A percentile compares a stretch with the other conserved stretches of the same genome.
Evolutionary conservation across 1,140 invertebrate species (phyloP).

Genomic region (Trissolcus basalis): DNA sequence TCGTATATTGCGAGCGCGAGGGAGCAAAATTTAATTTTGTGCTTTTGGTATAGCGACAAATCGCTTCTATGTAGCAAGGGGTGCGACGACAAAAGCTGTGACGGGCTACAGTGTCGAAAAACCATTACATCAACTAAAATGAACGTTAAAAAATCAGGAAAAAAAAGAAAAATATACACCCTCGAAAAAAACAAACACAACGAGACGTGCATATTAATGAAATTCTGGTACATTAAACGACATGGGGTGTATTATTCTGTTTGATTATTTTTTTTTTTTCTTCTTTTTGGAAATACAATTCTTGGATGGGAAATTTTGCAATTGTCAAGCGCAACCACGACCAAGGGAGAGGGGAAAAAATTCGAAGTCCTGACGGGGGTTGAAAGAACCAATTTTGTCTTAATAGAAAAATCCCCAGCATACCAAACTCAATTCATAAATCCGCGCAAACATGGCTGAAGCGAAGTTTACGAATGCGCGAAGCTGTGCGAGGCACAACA

Average conservation of each 20-base stretch:
- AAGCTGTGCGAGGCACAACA: conserved; percentile 61
- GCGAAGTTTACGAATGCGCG: conserved; percentile 54
- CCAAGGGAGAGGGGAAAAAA: conserved; percentile 45
- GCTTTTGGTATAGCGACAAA: conserved; percentile 74
- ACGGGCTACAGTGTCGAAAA: conserved; percentile 56
- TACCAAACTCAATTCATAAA: conserved; percentile 76
- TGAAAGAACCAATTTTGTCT: conserved; percentile 77
- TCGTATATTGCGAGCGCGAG: conserved; percentile 72
- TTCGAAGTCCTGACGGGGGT: conserved; percentile 69
- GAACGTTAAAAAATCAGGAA: conserved; percentile 57
- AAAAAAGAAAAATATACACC: conserved; percentile 30
- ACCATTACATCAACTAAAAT: conserved; percentile 57
- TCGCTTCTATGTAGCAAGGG: conserved; percentile 59
- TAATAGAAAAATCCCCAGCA: conserved; percentile 77
- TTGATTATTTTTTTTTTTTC: no score
- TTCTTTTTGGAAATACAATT: no score
- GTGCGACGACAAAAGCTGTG: conserved; percentile 57
- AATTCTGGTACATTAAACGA: conserved; percentile 4
- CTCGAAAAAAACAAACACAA: conserved; percentile 9
- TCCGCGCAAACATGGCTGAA: conserved; percentile 75
- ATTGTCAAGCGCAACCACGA: conserved; percentile 7
- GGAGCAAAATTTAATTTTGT: conserved; percentile 76
- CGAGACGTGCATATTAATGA: conserved; percentile 12
- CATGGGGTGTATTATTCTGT: background rate
- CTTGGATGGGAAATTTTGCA: no score